Percentiles rank a stretch among this genome's conserved stretches.
Evolutionary conservation across 30 jellyfish, hydroid and myxozoan genomes (phyloP).

Genomic region (Phacellophora camtschatica): DNA sequence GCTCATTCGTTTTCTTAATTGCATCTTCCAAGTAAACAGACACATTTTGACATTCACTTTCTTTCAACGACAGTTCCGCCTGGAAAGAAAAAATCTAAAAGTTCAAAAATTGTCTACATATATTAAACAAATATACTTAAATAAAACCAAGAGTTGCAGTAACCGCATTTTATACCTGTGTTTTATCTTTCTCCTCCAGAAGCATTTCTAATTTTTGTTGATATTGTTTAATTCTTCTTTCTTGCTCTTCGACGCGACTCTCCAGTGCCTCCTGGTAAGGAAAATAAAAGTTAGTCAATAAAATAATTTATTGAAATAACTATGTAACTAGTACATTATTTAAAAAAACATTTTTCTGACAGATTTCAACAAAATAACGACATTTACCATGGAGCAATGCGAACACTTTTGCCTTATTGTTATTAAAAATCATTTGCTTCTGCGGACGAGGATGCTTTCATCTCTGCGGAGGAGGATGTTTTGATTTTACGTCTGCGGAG

Average conservation of each 20-base stretch:
- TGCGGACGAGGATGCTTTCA: no score
- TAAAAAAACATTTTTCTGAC: no score
- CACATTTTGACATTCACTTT: slow-evolving; percentile 76
- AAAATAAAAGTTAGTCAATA: no score
- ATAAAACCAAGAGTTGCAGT: background rate
- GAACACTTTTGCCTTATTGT: no score
- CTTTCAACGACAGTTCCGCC: slow-evolving; percentile 85
- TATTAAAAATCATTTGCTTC: background rate
- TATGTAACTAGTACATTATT: no score
- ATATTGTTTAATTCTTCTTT: slow-evolving; percentile 67
- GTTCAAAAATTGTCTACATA: background rate
- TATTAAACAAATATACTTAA: background rate
- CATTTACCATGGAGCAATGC: background rate
- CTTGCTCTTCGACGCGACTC: slow-evolving; percentile 90
- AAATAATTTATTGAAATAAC: no score
- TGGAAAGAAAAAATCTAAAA: background rate
- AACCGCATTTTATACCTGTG: slow-evolving; percentile 61
- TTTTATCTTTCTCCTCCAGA: slow-evolving; percentile 75
- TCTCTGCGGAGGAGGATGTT: no score
- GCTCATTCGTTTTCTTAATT: slow-evolving; percentile 72
- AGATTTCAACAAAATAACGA: no score
- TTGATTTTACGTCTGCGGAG: background rate
- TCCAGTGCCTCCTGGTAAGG: slow-evolving; percentile 80
- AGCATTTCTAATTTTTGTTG: slow-evolving; percentile 67
- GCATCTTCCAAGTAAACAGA: slow-evolving; percentile 89